Evolutionary conservation across 2,888 invertebrate genomes (phyloP).

Genomic region (Unio delphinus): DNA sequence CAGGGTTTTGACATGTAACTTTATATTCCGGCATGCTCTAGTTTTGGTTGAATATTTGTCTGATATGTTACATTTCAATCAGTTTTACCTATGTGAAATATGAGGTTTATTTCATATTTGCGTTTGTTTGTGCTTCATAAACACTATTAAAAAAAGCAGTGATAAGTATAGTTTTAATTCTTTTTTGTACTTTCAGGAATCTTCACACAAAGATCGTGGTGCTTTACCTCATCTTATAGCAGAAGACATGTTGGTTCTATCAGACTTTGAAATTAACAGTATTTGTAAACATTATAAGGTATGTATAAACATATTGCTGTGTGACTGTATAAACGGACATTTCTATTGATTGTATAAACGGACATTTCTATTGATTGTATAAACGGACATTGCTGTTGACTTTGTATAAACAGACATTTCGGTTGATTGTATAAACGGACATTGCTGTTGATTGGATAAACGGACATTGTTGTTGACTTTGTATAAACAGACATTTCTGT

Average conservation of each 20-base stretch:
- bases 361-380: no score
- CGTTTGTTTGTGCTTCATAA: no score
- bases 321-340: background rate
- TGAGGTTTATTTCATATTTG: background rate
- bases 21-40: no score
- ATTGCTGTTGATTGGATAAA: no score
- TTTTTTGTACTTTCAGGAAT: constrained; percentile 61
- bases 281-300: constrained; percentile 81
- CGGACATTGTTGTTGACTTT: constrained; percentile 16
- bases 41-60: no score
- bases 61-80: no score
- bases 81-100: no score
- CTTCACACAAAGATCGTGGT: constrained; percentile 68
- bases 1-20: no score
- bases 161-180: background rate
- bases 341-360: no score
- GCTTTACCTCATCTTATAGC: constrained; percentile 76
- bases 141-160: background rate
- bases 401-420: no score
- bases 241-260: constrained; percentile 89
- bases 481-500: constrained; percentile 2
- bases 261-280: constrained; percentile 92
- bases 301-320: constrained; percentile 31
- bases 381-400: no score
- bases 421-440: no score